Base-by-base conservation (phyloP, 2,113 vertebrate genomes). In the Suncus etruscus region DNA sequence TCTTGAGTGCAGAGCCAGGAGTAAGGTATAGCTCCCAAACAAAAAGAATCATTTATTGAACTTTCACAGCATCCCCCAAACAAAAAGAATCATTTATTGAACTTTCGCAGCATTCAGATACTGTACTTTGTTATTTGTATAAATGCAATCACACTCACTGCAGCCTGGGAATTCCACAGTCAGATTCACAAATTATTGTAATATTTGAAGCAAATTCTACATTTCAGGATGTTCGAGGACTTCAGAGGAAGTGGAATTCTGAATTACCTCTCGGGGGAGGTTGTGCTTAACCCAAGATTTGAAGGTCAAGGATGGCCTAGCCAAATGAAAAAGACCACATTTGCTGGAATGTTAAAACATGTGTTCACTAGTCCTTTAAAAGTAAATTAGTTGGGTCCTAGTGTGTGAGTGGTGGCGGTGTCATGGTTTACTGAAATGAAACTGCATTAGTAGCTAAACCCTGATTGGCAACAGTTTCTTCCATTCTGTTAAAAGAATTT, bases 211-310 rank as follows among this genome's bases (percentile, higher is more conserved):
- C 24, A 16, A 51, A 11, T 72, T 32, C 89, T 32, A 10, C 77
- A 29, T 72, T 78, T 48, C 11, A 74, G 51, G 16, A 65, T 79
- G 54, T 66, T 74, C 18, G 68, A 91, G 68, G 25, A 66, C 31
- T 58, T 74, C 58, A 47, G 88, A 58, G 15, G 9, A 32, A 12
- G 45, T 74, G 69, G 58, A 81, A 68, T 54, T 81, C 69, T 66
- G 54, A 45, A 48, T 73, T 16, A 27, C 22, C 85, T 78, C n/a
- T 63, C 51, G 29, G 24, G 6, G 66, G 22, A 84, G 15, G 51
- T 79, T 16, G 39, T 73, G 45, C 16, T 73, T 85, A 70, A 85
- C 12, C 50, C 39, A 82, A 63, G 18, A 50, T 91, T 91, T 85
- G 75, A 91, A 65, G 54, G 25, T 63, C 9, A 24, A 73, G 51